These are phyloP conservation scores for Cercopithecus neglectus DNA, from an alignment of 2,797 vertebrate species.

Conservation along the genomic window DNA sequence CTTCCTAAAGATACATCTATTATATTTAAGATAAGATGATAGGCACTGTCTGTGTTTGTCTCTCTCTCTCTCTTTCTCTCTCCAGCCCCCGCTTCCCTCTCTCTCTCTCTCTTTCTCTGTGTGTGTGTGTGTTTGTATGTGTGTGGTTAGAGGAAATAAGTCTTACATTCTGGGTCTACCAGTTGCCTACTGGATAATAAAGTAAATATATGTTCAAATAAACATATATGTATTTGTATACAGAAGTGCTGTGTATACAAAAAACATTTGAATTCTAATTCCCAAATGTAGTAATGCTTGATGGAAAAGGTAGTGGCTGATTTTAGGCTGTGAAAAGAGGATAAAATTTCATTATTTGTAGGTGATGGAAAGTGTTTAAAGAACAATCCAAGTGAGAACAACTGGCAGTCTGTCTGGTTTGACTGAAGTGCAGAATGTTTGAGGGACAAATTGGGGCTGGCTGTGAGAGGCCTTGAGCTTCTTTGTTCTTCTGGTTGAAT, in stretches of 20 bases:
- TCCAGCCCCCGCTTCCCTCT: too few relatives aligned
- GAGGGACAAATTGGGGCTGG: not conserved
- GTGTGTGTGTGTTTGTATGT: not conserved
- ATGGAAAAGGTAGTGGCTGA: not conserved
- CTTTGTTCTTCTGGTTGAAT: not conserved
- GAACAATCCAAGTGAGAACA: not conserved
- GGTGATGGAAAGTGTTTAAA: not conserved
- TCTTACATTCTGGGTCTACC: not conserved
- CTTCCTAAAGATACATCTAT: not conserved
- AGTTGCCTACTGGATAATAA: not conserved
- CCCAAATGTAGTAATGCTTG: not conserved
- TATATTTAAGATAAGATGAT: not conserved
- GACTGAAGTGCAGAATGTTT: not conserved
- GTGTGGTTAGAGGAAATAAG: not conserved
- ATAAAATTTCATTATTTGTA: not conserved
- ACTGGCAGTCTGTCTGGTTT: not conserved
- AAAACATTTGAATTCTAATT: conserved; percentile 22
- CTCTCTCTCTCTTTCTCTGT: rapidly evolving
- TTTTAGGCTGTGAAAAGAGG: not conserved
- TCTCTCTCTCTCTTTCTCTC: not conserved
- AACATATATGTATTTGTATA: not conserved
- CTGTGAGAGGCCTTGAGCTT: not conserved
- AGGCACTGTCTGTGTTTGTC: not conserved
- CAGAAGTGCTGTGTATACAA: not conserved
- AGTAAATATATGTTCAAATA: not conserved